phyloP scores from a whole-genome alignment of 2,113 vertebrate genomes.

The Salvelinus alpinus region DNA sequence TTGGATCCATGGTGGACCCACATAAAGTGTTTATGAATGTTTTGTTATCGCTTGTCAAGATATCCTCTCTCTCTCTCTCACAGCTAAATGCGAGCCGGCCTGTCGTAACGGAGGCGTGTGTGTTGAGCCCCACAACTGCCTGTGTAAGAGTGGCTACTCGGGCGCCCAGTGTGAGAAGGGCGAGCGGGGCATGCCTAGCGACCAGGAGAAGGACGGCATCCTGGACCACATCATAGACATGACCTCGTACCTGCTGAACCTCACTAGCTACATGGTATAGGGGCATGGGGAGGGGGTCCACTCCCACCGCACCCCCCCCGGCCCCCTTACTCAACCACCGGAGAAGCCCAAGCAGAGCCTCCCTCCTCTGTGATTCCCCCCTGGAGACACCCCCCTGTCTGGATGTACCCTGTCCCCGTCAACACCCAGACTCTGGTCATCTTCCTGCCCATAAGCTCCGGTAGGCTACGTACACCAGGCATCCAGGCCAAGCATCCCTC shows the following conservation, averaged over 20 bases:
- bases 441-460: background rate
- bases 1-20: background rate
- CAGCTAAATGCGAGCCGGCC: slow-evolving; percentile 93
- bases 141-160: slow-evolving; percentile 87
- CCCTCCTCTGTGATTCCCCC: slow-evolving; percentile 23
- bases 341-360: slow-evolving; percentile 41
- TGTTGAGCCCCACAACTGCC: slow-evolving; percentile 91
- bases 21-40: background rate
- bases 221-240: slow-evolving; percentile 97
- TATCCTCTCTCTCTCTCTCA: background rate
- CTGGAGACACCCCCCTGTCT: slow-evolving; percentile 10
- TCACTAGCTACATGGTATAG: slow-evolving; percentile 98
- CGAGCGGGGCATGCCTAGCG: slow-evolving; percentile 86
- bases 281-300: slow-evolving; percentile 39
- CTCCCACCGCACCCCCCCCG: slow-evolving; percentile 29
- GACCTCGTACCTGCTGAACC: slow-evolving; percentile 96
- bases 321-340: slow-evolving; percentile 46
- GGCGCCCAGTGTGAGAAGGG: slow-evolving; percentile 79
- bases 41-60: background rate
- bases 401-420: background rate
- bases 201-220: slow-evolving; percentile 92
- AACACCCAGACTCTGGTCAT: background rate
- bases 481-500: background rate
- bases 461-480: background rate
- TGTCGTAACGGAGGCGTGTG: slow-evolving; percentile 96